These are phyloP conservation scores for Aeoliscus strigatus DNA, from an alignment of 2,797 vertebrate species.

Conservation along the genomic window DNA sequence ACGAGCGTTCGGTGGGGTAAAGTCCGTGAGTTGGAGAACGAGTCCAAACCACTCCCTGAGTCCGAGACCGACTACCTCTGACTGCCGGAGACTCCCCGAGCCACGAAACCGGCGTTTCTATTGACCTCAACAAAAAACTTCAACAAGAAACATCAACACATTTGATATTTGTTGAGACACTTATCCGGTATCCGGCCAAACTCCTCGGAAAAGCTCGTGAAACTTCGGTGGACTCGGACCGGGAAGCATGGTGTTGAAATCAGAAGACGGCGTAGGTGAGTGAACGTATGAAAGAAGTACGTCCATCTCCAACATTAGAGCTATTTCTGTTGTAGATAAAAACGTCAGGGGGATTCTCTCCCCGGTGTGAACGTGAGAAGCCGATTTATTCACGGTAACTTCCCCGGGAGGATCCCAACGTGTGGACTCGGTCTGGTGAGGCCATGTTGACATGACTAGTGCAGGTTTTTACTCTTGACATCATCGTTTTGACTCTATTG, in stretches of 20 bases:
- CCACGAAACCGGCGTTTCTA: slow-evolving; percentile 1
- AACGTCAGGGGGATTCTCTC: no score
- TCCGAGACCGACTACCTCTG: slow-evolving; percentile 16
- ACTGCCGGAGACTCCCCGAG: neutral
- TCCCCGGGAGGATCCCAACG: no score
- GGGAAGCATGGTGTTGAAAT: slow-evolving; percentile 75
- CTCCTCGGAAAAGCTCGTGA: slow-evolving; percentile 13
- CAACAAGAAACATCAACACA: neutral
- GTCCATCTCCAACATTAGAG: neutral
- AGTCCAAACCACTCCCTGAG: slow-evolving; percentile 61
- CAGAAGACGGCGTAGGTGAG: slow-evolving; percentile 81
- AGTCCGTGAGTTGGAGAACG: no score
- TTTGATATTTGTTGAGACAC: neutral
- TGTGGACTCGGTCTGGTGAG: no score
- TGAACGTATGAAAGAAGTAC: slow-evolving; percentile 16
- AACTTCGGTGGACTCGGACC: slow-evolving; percentile 31
- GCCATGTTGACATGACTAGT: no score
- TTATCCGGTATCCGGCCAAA: neutral
- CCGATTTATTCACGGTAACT: no score
- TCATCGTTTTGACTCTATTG: no score
- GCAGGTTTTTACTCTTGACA: no score
- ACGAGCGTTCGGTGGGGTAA: no score
- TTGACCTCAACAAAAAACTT: slow-evolving; percentile 1
- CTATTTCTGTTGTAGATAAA: no score
- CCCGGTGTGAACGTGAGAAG: no score